Evolutionary conservation across 2,797 vertebrate genomes (phyloP).

Genomic region (Morus bassanus): DNA sequence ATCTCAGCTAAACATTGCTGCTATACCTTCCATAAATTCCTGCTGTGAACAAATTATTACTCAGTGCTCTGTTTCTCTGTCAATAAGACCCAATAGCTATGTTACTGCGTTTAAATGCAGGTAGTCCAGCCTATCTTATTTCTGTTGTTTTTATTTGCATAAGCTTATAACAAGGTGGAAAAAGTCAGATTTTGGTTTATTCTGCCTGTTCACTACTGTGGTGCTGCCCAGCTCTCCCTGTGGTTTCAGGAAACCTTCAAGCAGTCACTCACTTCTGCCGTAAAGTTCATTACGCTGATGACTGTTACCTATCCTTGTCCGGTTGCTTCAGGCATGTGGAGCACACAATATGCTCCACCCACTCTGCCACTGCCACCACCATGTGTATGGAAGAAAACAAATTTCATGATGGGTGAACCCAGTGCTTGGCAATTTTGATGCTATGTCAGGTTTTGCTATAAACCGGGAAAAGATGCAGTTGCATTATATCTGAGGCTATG

Average conservation of each 20-base stretch:
- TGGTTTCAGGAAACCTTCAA: background rate
- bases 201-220: background rate
- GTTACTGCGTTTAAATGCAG: background rate
- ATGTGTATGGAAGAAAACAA: background rate
- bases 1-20: background rate
- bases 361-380: background rate
- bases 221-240: background rate
- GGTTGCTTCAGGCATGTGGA: background rate
- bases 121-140: background rate
- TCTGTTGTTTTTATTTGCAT: background rate
- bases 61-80: background rate
- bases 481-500: background rate
- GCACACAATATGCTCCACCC: accelerated
- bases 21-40: background rate
- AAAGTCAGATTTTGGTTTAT: background rate
- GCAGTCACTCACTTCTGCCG: background rate
- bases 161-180: background rate
- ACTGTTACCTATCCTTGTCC: background rate
- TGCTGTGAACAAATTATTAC: background rate
- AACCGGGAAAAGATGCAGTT: background rate
- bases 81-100: background rate
- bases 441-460: background rate
- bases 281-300: background rate
- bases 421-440: background rate
- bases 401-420: background rate